Evolutionary conservation across 53 echinoderm and acorn worm genomes (phyloP).

Genomic region (Mesocentrotus franciscanus): DNA sequence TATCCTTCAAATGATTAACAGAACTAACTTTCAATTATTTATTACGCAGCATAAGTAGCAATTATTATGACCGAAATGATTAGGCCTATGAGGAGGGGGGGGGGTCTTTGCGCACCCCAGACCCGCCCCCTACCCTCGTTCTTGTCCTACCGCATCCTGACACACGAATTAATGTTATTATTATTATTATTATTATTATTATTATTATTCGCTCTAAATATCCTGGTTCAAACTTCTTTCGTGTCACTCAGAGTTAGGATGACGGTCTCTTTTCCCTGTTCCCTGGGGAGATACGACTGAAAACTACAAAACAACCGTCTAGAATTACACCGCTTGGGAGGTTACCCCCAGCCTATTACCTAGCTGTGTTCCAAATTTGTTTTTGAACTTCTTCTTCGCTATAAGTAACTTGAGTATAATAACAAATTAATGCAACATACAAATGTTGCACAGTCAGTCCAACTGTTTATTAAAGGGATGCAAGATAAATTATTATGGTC

Average conservation of each 20-base stretch:
- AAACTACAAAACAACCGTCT: slow-evolving; percentile 6
- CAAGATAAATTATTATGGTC: too few species aligned
- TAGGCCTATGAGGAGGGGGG: too few species aligned
- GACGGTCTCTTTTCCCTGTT: neutral
- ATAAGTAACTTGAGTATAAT: too few species aligned
- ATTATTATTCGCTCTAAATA: neutral
- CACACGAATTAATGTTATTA: neutral
- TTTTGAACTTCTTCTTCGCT: neutral
- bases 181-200: too few species aligned
- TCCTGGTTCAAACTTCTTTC: neutral
- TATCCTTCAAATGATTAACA: too few species aligned
- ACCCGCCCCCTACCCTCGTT: neutral
- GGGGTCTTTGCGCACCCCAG: neutral
- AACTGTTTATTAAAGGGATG: too few species aligned
- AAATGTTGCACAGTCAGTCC: too few species aligned
- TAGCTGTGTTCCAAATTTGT: neutral
- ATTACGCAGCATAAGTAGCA: neutral
- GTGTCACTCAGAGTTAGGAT: neutral
- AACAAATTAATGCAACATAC: too few species aligned
- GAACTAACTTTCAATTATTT: neutral
- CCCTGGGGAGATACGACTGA: neutral
- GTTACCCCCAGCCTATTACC: neutral
- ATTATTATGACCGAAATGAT: too few species aligned
- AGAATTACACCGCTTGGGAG: neutral
- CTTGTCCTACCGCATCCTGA: neutral